Percentiles rank a stretch among this genome's conserved stretches.
Conservation (phyloP, 2,888 invertebrate species). For the Trachelus stipa region DNA sequence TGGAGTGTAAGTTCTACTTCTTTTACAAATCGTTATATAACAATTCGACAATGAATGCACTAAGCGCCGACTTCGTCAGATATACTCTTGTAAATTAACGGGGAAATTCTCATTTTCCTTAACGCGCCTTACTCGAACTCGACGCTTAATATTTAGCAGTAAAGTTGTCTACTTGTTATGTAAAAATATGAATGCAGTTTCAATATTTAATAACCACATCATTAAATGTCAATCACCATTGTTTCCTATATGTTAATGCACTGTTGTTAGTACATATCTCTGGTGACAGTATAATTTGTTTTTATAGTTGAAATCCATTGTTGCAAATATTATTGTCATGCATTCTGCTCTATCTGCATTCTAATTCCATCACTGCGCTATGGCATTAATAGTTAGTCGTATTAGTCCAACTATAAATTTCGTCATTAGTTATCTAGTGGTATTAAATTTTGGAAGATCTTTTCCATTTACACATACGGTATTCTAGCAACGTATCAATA, state of each 20-base stretch:
- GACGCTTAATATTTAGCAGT: neutral
- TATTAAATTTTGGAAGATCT: neutral
- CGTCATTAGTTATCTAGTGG: neutral
- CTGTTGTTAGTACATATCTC: neutral
- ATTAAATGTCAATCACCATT: neutral
- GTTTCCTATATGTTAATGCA: neutral
- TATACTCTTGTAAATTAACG: neutral
- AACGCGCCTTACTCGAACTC: neutral
- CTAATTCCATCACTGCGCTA: neutral
- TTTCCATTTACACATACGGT: neutral
- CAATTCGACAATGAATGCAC: neutral
- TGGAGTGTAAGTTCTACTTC: constrained; percentile 58
- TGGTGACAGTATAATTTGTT: neutral
- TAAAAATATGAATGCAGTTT: neutral
- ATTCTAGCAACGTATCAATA: neutral
- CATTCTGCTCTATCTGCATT: neutral
- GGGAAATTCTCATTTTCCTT: neutral
- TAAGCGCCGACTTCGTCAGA: neutral
- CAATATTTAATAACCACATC: neutral
- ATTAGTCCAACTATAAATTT: neutral
- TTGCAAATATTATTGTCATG: neutral
- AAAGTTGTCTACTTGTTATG: neutral
- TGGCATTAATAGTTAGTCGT: neutral
- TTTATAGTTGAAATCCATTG: neutral
- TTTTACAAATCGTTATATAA: neutral